Percentiles rank a stretch among this genome's conserved stretches.
These are phyloP conservation scores for Setophaga petechia DNA, from an alignment of 2,113 vertebrate genomes.

Conservation along the genomic window DNA sequence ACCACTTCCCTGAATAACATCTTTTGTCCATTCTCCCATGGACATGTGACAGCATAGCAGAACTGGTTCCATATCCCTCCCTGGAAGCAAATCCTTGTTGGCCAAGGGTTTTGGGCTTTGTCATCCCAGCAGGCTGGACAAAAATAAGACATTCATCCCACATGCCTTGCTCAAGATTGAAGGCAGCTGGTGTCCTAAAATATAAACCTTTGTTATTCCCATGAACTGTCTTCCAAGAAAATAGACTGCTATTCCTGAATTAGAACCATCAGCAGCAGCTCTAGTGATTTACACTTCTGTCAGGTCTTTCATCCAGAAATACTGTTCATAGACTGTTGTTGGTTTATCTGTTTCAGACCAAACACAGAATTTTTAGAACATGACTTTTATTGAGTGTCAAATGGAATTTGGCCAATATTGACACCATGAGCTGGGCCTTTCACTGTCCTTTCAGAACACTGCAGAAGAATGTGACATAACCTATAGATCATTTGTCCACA, in stretches of 20 bases:
- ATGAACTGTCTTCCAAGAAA: background rate
- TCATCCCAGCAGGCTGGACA: background rate
- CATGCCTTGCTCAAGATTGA: background rate
- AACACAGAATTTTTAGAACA: background rate
- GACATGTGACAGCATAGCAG: background rate
- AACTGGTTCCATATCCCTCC: background rate
- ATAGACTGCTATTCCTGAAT: background rate
- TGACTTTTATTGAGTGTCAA: background rate
- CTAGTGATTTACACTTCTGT: background rate
- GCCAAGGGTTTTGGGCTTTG: background rate
- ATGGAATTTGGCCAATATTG: background rate
- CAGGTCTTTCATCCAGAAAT: background rate
- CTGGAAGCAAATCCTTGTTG: background rate
- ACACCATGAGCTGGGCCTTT: background rate
- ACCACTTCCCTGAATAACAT: background rate
- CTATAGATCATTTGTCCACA: background rate
- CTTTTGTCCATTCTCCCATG: background rate
- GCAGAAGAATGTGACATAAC: background rate
- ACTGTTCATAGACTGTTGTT: background rate
- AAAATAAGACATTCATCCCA: background rate
- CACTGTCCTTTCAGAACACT: background rate
- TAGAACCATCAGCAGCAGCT: background rate
- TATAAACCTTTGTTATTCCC: background rate
- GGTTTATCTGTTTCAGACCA: background rate
- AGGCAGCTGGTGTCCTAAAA: background rate